phyloP scores from a whole-genome alignment of 2,888 invertebrate species.

The Ametastegia equiseti region DNA sequence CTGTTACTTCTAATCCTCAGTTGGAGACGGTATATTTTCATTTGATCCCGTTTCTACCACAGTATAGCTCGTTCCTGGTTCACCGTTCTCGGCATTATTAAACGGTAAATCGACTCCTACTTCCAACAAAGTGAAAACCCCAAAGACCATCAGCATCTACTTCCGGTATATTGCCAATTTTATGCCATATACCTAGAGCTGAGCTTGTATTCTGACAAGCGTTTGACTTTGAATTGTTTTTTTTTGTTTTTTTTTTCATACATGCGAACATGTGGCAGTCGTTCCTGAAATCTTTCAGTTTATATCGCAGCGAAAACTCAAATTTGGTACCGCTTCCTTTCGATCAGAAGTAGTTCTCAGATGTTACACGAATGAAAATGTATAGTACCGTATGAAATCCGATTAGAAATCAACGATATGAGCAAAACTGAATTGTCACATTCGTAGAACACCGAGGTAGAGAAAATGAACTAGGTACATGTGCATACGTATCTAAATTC shows the following conservation, averaged over 20 bases:
- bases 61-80: constrained; percentile 37
- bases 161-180: constrained; percentile 18
- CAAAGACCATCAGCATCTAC: background rate
- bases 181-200: background rate
- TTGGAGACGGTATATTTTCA: constrained; percentile 60
- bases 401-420: background rate
- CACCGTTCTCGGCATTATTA: constrained; percentile 53
- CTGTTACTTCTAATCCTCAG: constrained; percentile 63
- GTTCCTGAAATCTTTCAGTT: background rate
- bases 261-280: background rate
- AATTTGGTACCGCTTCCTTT: background rate
- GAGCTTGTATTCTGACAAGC: background rate
- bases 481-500: background rate
- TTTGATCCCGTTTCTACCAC: constrained; percentile 52
- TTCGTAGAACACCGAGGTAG: background rate
- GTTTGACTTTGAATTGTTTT: background rate
- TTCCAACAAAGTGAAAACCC: constrained; percentile 44
- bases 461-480: background rate
- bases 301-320: background rate
- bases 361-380: background rate
- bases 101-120: constrained; percentile 54
- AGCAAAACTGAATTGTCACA: background rate
- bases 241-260: no score
- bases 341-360: background rate
- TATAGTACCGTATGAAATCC: background rate